phyloP scores from a whole-genome alignment of 2,888 invertebrate genomes.

The Zygothrica quintamaculata region DNA sequence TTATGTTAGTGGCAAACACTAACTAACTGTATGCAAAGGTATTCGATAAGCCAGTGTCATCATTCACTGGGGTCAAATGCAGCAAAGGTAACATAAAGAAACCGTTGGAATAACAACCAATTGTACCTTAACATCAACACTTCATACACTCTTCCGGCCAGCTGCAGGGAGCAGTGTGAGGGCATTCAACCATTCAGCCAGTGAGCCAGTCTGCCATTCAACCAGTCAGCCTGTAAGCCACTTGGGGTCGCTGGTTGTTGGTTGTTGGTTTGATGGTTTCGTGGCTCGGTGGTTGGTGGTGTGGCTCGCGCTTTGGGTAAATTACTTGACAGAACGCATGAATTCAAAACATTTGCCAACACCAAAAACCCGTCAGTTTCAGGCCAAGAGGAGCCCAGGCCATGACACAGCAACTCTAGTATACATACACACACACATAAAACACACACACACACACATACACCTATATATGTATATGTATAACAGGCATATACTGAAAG shows the following conservation, averaged over 20 bases:
- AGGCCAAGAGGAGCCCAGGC: constrained; percentile 42
- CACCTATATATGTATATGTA: background rate
- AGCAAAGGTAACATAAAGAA: constrained; percentile 19
- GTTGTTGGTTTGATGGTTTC: too few species aligned
- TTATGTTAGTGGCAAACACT: too few species aligned
- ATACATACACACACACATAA: background rate
- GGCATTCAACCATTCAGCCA: too few species aligned
- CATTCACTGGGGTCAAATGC: constrained; percentile 20
- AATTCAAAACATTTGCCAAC: constrained; percentile 69
- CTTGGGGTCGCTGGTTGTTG: constrained; percentile 28
- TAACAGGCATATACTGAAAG: constrained; percentile 10
- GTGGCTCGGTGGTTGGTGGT: constrained; percentile 25
- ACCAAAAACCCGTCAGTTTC: constrained; percentile 60
- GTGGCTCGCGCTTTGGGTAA: constrained; percentile 55
- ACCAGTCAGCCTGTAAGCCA: constrained; percentile 27
- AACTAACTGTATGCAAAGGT: too few species aligned
- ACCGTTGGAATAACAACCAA: constrained; percentile 16
- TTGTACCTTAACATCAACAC: constrained; percentile 31
- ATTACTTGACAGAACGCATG: constrained; percentile 72
- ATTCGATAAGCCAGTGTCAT: constrained; percentile 37
- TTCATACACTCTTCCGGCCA: constrained; percentile 26
- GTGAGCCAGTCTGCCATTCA: too few species aligned
- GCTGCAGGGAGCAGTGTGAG: constrained; percentile 19
- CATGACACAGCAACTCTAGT: constrained; percentile 50
- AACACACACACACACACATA: constrained; percentile 11